Base-by-base conservation (phyloP, 2,113 vertebrate genomes). In the Ramphastos sulfuratus region DNA sequence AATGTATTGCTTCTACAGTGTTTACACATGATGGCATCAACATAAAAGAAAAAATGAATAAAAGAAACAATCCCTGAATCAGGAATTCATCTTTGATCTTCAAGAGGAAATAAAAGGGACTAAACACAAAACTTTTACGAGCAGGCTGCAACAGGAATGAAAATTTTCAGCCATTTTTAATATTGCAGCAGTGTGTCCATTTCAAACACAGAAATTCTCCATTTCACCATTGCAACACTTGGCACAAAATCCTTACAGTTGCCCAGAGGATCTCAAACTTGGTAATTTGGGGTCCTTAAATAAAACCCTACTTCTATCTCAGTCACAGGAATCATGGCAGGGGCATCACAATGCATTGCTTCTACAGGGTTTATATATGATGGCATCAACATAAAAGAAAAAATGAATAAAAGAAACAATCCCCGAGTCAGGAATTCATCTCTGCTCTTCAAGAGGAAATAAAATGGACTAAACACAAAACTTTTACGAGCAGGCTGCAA, bases 401-500 rank as follows among this genome's bases (percentile, higher is more conserved):
- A 76, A 77, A 25, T 14, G 3, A 15, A 55, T 18, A 28, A 52
- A 30, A 72, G 48, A 39, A 74, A 24, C 5, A 12, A 12, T n/a
- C 8, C 6, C 31, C 78, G 44, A 87, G 64, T n/a, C 12, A 56
- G 33, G 50, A 82, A 17, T 28, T 83, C 12, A 66, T 55, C n/a
- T 69, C 92, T 60, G 31, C 76, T 74, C 20, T 59, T 78, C 61
- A 39, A 27, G 52, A 13, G 8, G 10, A 75, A 95, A 59, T 39
- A 66, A 9, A 67, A 82, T 80, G 27, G 58, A 35, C 25, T 81
- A 83, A 85, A 93, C 67, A 42, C 31, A 85, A 77, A 94, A 52
- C 0, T 0, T 19, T 3, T 15, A 67, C 9, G 25, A 48, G 37
- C 33, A 44, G 54, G 27, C 20, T 50, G 37, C 25, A 55, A 44